phyloP scores from a whole-genome alignment of 2,797 vertebrate species.

The Enteromius mattozi region DNA sequence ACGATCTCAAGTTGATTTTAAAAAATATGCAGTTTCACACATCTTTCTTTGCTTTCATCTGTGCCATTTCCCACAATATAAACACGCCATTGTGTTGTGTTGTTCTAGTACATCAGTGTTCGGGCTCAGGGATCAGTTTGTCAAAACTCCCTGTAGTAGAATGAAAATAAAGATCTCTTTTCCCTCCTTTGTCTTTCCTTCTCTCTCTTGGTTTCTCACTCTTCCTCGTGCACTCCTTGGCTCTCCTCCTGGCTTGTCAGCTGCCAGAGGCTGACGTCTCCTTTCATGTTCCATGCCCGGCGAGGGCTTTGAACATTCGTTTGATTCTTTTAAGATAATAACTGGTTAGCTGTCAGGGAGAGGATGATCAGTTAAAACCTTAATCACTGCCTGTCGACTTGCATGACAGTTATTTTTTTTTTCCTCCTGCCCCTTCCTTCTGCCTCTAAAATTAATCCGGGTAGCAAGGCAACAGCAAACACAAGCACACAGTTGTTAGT shows the following conservation, averaged over 20 bases:
- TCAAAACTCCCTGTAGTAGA: conserved; percentile 79
- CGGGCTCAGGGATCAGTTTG: conserved; percentile 62
- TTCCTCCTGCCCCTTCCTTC: conserved; percentile 66
- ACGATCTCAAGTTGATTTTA: background rate
- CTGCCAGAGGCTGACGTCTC: conserved; percentile 98
- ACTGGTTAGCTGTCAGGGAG: conserved; percentile 99
- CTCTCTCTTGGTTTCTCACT: conserved; percentile 61
- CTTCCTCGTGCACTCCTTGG: conserved; percentile 63
- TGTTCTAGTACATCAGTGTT: conserved; percentile 75
- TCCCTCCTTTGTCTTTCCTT: conserved; percentile 67
- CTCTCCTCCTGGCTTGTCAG: conserved; percentile 87
- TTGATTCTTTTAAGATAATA: conserved; percentile 99
- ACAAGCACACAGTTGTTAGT: conserved; percentile 55
- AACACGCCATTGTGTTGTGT: conserved; percentile 77
- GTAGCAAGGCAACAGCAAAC: conserved; percentile 66
- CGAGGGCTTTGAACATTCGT: conserved; percentile 97
- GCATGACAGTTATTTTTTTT: conserved; percentile 92
- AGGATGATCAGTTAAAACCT: conserved; percentile 99
- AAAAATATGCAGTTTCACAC: conserved; percentile 13
- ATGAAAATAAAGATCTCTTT: conserved; percentile 82
- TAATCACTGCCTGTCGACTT: conserved; percentile 99
- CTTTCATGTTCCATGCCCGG: conserved; percentile 98
- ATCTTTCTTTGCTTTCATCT: conserved; percentile 39
- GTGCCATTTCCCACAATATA: conserved; percentile 77
- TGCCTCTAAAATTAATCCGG: conserved; percentile 70